phyloP scores from a whole-genome alignment of 2,113 vertebrate species.

The Serinus canaria region DNA sequence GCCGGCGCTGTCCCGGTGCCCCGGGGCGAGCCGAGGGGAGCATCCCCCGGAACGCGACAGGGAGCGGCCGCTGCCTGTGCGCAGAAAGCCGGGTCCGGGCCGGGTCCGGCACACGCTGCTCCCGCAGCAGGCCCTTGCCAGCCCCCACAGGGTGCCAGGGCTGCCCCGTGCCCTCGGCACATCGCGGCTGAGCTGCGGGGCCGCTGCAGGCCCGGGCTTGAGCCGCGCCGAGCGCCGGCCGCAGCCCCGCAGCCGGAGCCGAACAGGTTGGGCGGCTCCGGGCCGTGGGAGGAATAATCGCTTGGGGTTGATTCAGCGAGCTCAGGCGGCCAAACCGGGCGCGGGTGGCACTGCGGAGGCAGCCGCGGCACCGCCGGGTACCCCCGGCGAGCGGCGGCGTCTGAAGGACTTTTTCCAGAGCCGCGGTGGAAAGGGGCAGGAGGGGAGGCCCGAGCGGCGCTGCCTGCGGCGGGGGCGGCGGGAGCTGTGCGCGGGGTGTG shows the following conservation, averaged over 20 bases:
- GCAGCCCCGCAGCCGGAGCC: constrained; percentile 7
- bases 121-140: neutral
- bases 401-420: neutral
- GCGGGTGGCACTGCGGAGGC: neutral
- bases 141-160: neutral
- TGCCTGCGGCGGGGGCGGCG: neutral
- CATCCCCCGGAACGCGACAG: fast-evolving
- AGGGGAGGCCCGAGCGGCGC: neutral
- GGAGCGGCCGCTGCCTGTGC: fast-evolving
- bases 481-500: neutral
- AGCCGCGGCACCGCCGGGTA: neutral
- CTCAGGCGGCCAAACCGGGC: constrained; percentile 3
- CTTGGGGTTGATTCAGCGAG: neutral
- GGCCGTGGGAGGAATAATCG: constrained; percentile 57
- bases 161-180: neutral
- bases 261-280: constrained; percentile 54
- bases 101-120: neutral
- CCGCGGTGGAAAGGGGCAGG: neutral
- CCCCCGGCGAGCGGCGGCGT: neutral
- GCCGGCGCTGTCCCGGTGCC: fast-evolving
- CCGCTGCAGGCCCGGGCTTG: constrained; percentile 16
- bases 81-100: neutral
- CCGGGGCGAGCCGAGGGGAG: fast-evolving
- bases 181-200: neutral
- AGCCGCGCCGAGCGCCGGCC: neutral